Evolutionary conservation across 1,140 invertebrate genomes (phyloP).

Genomic region (Meloidogyne floridensis): DNA sequence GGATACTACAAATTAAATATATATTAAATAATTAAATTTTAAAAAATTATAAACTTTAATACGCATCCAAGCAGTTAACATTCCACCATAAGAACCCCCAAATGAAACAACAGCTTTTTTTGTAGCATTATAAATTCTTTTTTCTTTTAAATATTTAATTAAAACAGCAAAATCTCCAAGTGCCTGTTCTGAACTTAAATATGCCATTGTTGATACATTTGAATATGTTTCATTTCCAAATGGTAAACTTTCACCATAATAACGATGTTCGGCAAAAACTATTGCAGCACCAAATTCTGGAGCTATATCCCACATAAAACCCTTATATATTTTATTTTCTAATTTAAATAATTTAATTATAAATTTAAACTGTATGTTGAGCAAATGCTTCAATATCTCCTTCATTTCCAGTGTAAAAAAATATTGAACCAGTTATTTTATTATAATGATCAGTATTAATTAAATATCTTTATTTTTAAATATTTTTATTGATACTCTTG

Average conservation of each 20-base stretch:
- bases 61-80: constrained; percentile 90
- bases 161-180: constrained; percentile 87
- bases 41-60: constrained; percentile 71
- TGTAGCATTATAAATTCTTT: constrained; percentile 60
- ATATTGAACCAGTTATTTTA: constrained; percentile 68
- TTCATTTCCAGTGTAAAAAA: constrained; percentile 91
- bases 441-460: constrained; percentile 66
- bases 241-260: constrained; percentile 87
- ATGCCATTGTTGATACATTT: constrained; percentile 74
- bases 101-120: constrained; percentile 75
- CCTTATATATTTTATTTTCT: constrained; percentile 68
- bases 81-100: constrained; percentile 83
- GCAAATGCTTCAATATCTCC: constrained; percentile 87
- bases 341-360: too few relatives aligned
- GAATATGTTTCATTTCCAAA: constrained; percentile 79
- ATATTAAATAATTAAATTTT: not conserved
- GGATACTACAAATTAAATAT: constrained; percentile 77
- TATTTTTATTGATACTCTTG: too few relatives aligned
- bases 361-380: constrained; percentile 76
- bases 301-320: constrained; percentile 91
- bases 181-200: constrained; percentile 86
- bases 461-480: constrained; percentile 52
- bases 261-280: constrained; percentile 92
- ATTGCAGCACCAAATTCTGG: constrained; percentile 78
- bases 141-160: constrained; percentile 73